These are phyloP conservation scores for Rutilus rutilus DNA, from an alignment of 2,113 vertebrate genomes.

Conservation along the genomic window DNA sequence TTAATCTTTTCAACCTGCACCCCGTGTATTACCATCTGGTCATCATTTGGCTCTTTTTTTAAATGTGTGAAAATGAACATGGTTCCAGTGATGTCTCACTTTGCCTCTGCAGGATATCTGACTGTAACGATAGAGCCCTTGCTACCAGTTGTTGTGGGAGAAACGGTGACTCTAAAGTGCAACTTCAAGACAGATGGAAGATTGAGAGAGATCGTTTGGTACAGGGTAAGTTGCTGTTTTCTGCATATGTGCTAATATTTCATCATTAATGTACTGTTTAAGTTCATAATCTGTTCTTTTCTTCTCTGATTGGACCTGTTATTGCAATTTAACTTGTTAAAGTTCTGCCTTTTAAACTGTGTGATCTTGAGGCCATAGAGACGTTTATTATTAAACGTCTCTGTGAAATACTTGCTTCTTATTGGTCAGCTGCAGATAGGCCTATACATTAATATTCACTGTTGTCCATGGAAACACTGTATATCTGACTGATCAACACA, in stretches of 20 bases:
- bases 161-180: constrained; percentile 96
- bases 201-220: constrained; percentile 98
- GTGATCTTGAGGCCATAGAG: background rate
- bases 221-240: constrained; percentile 84
- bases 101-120: constrained; percentile 84
- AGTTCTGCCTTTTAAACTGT: background rate
- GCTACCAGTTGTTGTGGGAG: constrained; percentile 94
- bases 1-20: background rate
- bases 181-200: constrained; percentile 99
- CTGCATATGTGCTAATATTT: background rate
- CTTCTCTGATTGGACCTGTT: background rate
- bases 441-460: no score
- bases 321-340: background rate
- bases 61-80: constrained; percentile 6
- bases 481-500: no score
- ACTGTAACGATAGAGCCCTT: constrained; percentile 97
- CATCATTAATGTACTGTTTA: background rate
- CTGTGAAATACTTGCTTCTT: background rate
- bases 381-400: background rate
- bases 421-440: background rate
- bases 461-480: background rate
- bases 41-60: constrained; percentile 1
- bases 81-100: constrained; percentile 37
- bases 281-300: background rate
- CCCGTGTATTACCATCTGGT: background rate